Conservation (phyloP, 1,140 invertebrate genomes). For the Calephelis nemesis region DNA sequence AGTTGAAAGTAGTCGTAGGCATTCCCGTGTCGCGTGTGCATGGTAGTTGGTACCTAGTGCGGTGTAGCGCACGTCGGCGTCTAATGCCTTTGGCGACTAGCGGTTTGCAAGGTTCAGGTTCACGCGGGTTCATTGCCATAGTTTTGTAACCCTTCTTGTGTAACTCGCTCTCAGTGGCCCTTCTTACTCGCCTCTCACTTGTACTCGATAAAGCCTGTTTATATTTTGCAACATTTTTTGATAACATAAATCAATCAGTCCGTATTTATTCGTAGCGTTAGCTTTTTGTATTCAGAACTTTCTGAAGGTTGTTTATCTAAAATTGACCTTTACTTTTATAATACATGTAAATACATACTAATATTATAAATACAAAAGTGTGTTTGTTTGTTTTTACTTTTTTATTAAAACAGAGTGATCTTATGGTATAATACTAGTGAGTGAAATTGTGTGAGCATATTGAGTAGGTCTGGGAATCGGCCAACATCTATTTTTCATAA, state of each 20-base stretch:
- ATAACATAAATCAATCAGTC: slow-evolving; percentile 17
- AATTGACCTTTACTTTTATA: too few species aligned
- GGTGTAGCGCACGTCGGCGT: slow-evolving; percentile 13
- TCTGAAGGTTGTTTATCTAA: too few species aligned
- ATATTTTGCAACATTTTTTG: slow-evolving; percentile 32
- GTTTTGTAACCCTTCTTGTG: slow-evolving; percentile 80
- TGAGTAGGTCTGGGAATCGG: too few species aligned
- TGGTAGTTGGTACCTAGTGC: slow-evolving; percentile 3
- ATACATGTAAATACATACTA: too few species aligned
- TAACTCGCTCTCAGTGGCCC: slow-evolving; percentile 74
- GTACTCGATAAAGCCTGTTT: slow-evolving; percentile 50
- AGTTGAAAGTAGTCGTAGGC: slow-evolving; percentile 12
- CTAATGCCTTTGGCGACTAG: slow-evolving; percentile 61
- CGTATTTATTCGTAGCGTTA: too few species aligned
- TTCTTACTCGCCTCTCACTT: slow-evolving; percentile 63
- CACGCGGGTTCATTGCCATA: slow-evolving; percentile 78
- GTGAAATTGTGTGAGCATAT: too few species aligned
- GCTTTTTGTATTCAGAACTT: too few species aligned
- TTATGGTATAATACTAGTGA: too few species aligned
- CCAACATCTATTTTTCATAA: too few species aligned
- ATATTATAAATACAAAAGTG: too few species aligned
- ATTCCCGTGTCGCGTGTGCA: slow-evolving; percentile 10
- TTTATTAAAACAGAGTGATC: too few species aligned
- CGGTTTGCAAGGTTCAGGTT: slow-evolving; percentile 78
- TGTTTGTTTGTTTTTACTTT: too few species aligned